Base-by-base conservation (phyloP, 2,113 vertebrate species). In the Oreochromis aureus region DNA sequence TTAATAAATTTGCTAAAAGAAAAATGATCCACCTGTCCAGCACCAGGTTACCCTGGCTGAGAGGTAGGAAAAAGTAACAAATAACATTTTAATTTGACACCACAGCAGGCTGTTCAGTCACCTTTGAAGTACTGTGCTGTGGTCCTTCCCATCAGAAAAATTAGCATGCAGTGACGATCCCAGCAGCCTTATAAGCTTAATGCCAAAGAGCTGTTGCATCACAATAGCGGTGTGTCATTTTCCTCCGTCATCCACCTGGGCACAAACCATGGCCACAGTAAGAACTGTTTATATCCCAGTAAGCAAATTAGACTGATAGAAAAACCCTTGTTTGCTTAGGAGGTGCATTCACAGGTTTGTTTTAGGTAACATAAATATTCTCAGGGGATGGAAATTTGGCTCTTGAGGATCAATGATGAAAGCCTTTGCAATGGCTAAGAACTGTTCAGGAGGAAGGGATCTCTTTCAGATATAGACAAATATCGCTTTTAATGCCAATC, bases 341-440 rank as follows among this genome's bases (percentile, higher is more conserved):
- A 36, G 76, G 16, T 18, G 9, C 78, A 24, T 66, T 69, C 71
- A 55, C 46, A 5, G 32, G 73, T 88, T 92, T 71, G 34, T 92
- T 92, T 89, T 82, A 88, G 86, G 89, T 86, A 81, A 55, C 90
- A 88, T 91, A 91, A 92, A 92, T 94, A 94, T 92, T 94, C 66
- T 10, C 63, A 87, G 88, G 83, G 84, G 90, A 91, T 90, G 88
- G 85, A 91, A 91, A 92, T 87, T 55, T 80, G 78, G 30, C 88
- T 89, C 86, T 73, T 85, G 91, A 89, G 90, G 56, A 89, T 87
- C 93, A 87, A 83, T 94, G 95, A 95, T 95, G 95, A 95, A 96
- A 96, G 95, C 78, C 8, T 55, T 51, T 93, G 93, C 94, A 95
- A 95, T 82, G 73, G 87, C 55, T 88, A 84, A 87, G 39, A 82